phyloP scores from a whole-genome alignment of 1,140 invertebrate genomes.

The Heterodera schachtii region DNA sequence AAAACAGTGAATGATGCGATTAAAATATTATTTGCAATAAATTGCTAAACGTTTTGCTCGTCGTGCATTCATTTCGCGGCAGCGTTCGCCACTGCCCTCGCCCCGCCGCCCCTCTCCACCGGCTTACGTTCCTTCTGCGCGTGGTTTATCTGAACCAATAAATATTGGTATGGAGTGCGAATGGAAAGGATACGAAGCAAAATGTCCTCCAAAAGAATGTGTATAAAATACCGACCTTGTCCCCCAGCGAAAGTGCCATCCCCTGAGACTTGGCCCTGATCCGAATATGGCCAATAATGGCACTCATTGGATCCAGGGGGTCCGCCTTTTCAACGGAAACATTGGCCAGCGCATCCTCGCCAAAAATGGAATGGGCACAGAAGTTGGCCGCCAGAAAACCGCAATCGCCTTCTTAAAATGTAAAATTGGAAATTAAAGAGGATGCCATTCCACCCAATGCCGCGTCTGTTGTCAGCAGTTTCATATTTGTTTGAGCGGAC shows the following conservation, averaged over 20 bases:
- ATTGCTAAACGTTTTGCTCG: too few species aligned
- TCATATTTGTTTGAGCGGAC: slow-evolving; percentile 95
- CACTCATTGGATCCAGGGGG: slow-evolving; percentile 76
- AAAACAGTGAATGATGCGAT: too few species aligned
- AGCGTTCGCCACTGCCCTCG: background rate
- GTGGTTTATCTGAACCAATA: slow-evolving; percentile 41
- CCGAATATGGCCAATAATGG: slow-evolving; percentile 92
- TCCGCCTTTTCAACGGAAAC: slow-evolving; percentile 90
- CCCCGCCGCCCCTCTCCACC: slow-evolving; percentile 20
- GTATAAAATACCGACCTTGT: slow-evolving; percentile 46
- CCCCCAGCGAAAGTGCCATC: slow-evolving; percentile 62
- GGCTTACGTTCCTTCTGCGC: slow-evolving; percentile 37
- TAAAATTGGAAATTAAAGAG: slow-evolving; percentile 17
- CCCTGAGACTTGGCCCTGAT: slow-evolving; percentile 96
- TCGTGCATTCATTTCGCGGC: background rate
- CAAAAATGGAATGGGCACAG: slow-evolving; percentile 97
- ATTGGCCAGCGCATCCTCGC: slow-evolving; percentile 97
- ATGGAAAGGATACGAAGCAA: background rate
- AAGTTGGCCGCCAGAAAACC: slow-evolving; percentile 99
- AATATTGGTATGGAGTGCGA: background rate
- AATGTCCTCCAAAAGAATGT: background rate
- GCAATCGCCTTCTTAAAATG: slow-evolving; percentile 77
- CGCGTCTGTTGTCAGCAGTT: slow-evolving; percentile 85
- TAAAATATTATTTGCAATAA: too few species aligned
- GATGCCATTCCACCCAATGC: slow-evolving; percentile 49